Evolutionary conservation across 2,113 vertebrate species (phyloP), one percentile per base, ranked within the genome.

Genomic region (Motacilla tschutschensis): DNA sequence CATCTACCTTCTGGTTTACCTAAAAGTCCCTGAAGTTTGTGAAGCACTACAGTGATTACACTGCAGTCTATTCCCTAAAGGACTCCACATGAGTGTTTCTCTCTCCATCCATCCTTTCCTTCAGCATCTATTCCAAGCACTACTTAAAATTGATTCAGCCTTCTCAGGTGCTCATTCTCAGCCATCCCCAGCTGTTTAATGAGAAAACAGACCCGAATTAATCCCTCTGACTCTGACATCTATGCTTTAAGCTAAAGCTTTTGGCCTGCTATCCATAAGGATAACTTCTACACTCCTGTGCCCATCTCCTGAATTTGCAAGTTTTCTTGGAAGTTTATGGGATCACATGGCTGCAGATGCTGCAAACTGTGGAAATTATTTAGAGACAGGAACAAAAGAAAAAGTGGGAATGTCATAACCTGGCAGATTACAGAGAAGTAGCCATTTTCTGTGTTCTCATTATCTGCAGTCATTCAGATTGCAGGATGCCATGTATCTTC

Each of bases 11-110:
- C 54, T 35, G 4, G 5, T 72, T 90, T 66, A 50, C 17, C n/a
- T 72, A 75, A 71, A 40, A 66, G 50, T 25, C 20, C 33, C 20
- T 55, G 59, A 35, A 35, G 5, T 46, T 28, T 69, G 12, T 53
- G 31, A 89, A 57, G 36, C 41, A 60, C 24, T 57, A 31, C 43
- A 65, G n/a, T 63, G n/a, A 75, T 50, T 54, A 62, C 21, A 50
- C 18, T 47, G 20, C 13, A 78, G 47, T 36, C 18, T 55, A 9
- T 22, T 78, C 36, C 14, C 46, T 72, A 17, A 75, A 84, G 43
- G 51, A 35, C 9, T 70, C 20, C 24, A 40, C 29, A 38, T 0
- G 1, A 4, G 21, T 0, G 0, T 44, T 73, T 64, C 50, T 69
- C 41, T 44, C 50, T 51, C 33, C 41, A 40, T 88, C 83, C 2